Evolutionary conservation across 2,888 invertebrate genomes (phyloP).

Genomic region (Chrysodeixis includens): DNA sequence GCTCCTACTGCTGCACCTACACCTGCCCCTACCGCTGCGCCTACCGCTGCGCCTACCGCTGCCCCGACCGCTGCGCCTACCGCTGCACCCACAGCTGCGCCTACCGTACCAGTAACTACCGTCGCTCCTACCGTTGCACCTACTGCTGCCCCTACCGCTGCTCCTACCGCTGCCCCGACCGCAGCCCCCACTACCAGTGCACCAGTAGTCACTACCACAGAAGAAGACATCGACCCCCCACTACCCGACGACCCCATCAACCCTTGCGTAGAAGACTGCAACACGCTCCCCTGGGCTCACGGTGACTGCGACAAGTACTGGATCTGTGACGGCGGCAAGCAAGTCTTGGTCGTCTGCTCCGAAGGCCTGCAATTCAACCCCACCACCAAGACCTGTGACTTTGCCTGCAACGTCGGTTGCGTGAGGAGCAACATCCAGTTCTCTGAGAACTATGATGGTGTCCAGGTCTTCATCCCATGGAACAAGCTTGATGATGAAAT

Average conservation of each 20-base stretch:
- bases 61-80: neutral
- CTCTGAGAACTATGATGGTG: conserved; percentile 61
- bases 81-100: neutral
- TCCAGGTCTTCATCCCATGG: conserved; percentile 75
- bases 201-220: conserved; percentile 46
- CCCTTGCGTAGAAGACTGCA: conserved; percentile 71
- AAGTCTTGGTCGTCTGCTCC: conserved; percentile 69
- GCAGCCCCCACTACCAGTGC: conserved; percentile 58
- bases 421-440: conserved; percentile 60
- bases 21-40: neutral
- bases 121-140: neutral
- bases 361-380: conserved; percentile 81
- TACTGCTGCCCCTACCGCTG: neutral
- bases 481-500: conserved; percentile 60
- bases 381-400: conserved; percentile 74
- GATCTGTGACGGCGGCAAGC: conserved; percentile 68
- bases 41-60: neutral
- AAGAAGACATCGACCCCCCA: conserved; percentile 5
- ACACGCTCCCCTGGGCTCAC: conserved; percentile 78
- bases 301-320: conserved; percentile 81
- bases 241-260: conserved; percentile 13
- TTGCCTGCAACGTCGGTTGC: conserved; percentile 74
- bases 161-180: neutral
- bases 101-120: neutral
- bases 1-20: neutral